Conservation (phyloP, 1,140 invertebrate genomes). For the Sarcophaga bullata region DNA sequence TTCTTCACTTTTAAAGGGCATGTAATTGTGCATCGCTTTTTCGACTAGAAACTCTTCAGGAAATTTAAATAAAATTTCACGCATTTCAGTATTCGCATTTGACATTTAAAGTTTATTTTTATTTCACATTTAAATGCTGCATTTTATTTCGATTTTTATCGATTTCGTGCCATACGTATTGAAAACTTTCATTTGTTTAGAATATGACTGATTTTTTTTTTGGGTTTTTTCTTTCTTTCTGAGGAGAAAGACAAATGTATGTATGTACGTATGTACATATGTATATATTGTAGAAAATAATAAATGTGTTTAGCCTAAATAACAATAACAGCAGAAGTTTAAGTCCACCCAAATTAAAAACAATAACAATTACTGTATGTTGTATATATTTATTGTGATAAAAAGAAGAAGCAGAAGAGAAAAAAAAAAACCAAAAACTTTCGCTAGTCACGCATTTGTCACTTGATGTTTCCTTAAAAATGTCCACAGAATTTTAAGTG, state of each 20-base stretch:
- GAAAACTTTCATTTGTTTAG: constrained; percentile 4
- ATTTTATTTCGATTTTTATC: no score
- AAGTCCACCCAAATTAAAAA: constrained; percentile 27
- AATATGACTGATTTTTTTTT: neutral
- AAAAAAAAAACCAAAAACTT: constrained; percentile 16
- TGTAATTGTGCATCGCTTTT: no score
- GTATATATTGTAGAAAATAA: no score
- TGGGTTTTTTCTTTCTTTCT: neutral
- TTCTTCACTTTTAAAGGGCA: no score
- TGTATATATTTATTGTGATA: neutral
- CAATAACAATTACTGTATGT: neutral
- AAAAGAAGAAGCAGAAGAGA: neutral
- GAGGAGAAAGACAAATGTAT: no score
- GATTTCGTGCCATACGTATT: neutral
- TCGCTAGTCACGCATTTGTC: constrained; percentile 38
- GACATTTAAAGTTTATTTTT: no score
- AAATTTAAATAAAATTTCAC: no score
- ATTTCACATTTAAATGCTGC: no score
- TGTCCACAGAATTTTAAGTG: constrained; percentile 37
- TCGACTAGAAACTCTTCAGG: no score
- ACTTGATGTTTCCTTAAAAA: constrained; percentile 40
- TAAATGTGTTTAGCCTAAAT: neutral
- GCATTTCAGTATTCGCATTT: no score
- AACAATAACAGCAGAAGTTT: neutral
- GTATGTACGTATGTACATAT: no score